Conservation (phyloP, 2,888 invertebrate genomes). For the Philopedon plagiatum region DNA sequence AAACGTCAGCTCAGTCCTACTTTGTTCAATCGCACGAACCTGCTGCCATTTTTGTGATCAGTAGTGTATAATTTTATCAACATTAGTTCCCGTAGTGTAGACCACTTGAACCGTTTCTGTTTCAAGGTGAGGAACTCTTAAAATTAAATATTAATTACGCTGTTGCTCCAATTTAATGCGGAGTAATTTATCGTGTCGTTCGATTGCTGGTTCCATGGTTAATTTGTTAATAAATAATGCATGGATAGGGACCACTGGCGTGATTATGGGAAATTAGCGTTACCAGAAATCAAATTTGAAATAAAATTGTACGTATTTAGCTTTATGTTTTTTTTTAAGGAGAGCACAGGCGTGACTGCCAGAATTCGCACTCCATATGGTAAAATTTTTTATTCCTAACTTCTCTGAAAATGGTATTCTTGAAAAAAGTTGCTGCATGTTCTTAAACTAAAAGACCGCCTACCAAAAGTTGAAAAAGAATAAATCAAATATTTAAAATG, state of each 20-base stretch:
- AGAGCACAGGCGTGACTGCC: too few relatives aligned
- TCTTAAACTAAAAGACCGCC: too few relatives aligned
- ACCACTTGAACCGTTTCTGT: slow-evolving; percentile 25
- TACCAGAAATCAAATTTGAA: not conserved
- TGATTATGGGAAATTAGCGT: not conserved
- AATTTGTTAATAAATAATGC: slow-evolving; percentile 21
- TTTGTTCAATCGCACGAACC: too few relatives aligned
- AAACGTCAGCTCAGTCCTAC: too few relatives aligned
- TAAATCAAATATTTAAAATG: too few relatives aligned
- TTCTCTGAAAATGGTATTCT: too few relatives aligned
- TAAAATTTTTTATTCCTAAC: too few relatives aligned
- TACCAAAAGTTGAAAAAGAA: too few relatives aligned
- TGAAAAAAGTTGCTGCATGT: too few relatives aligned
- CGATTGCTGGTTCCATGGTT: slow-evolving; percentile 16
- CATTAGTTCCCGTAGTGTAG: not conserved
- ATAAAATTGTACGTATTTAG: not conserved
- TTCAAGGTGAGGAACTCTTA: slow-evolving; percentile 44
- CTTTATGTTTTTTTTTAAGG: not conserved
- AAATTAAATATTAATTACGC: slow-evolving; percentile 34
- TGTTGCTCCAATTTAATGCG: slow-evolving; percentile 35
- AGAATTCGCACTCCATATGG: too few relatives aligned
- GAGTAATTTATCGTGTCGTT: slow-evolving; percentile 24
- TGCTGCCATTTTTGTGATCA: too few relatives aligned
- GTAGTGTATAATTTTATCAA: not conserved
- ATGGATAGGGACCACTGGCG: not conserved